These are phyloP conservation scores for Caenorhabditis sp. DNA, from an alignment of 2,888 invertebrate genomes.

Conservation along the genomic window DNA sequence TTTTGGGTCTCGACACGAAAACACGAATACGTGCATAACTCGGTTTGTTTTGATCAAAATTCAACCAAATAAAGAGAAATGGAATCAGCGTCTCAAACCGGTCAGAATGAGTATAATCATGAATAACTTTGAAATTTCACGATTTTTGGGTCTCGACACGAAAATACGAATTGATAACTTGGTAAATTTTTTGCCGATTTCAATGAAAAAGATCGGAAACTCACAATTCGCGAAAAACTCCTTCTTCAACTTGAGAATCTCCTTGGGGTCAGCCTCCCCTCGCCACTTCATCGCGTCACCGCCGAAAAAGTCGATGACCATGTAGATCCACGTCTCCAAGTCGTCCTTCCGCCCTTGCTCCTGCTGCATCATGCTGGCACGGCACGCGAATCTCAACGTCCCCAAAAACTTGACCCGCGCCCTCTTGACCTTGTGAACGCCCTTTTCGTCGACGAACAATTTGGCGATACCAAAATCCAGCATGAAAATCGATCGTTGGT, in stretches of 20 bases:
- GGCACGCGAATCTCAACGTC: constrained; percentile 66
- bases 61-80: too few species aligned
- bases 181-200: too few species aligned
- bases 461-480: constrained; percentile 66
- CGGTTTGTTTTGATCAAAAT: too few species aligned
- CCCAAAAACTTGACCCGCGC: constrained; percentile 71
- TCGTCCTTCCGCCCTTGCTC: constrained; percentile 73
- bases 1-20: background rate
- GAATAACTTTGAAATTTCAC: too few species aligned
- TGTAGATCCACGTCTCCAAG: constrained; percentile 70
- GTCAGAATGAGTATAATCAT: too few species aligned
- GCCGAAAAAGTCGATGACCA: constrained; percentile 65
- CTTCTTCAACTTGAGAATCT: constrained; percentile 47
- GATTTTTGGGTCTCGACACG: too few species aligned
- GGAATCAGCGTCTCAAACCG: too few species aligned
- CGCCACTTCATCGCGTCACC: constrained; percentile 66
- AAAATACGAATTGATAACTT: too few species aligned
- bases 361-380: constrained; percentile 63
- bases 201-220: too few species aligned
- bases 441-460: constrained; percentile 50
- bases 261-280: constrained; percentile 18
- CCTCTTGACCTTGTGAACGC: constrained; percentile 42
- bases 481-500: constrained; percentile 60
- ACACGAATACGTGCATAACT: too few species aligned
- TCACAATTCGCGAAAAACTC: constrained; percentile 45